These are phyloP conservation scores for Protobothrops mucrosquamatus DNA, from an alignment of 2,113 vertebrate genomes.

Conservation along the genomic window DNA sequence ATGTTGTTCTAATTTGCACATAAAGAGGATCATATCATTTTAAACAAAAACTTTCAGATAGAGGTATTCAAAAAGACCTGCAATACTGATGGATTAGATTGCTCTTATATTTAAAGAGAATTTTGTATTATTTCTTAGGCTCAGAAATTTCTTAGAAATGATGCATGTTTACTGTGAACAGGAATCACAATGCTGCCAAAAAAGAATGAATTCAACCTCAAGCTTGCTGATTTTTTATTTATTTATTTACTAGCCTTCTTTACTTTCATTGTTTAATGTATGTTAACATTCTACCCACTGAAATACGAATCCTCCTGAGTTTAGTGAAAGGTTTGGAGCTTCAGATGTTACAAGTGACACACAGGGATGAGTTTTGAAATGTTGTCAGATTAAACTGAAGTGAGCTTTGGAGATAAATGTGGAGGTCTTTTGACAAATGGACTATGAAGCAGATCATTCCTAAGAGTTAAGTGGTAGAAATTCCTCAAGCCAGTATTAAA, in stretches of 20 bases:
- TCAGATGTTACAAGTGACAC: background rate
- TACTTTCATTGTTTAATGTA: background rate
- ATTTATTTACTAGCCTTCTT: background rate
- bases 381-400: background rate
- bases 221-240: background rate
- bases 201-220: background rate
- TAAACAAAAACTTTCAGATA: constrained; percentile 36
- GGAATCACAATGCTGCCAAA: background rate
- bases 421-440: background rate
- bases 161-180: background rate
- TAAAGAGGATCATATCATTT: constrained; percentile 33
- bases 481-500: background rate
- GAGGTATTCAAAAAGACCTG: background rate
- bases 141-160: background rate
- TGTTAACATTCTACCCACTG: too few relatives aligned
- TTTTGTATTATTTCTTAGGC: background rate
- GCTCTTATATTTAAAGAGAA: constrained; percentile 1
- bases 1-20: constrained; percentile 42
- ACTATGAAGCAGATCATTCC: background rate
- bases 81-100: background rate
- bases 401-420: background rate
- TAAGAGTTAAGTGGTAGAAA: background rate
- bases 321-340: background rate
- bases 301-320: too few relatives aligned
- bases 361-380: background rate